A percentile compares a stretch with the other conserved stretches of the same genome.
These are phyloP conservation scores for Hipposideros larvatus DNA, from an alignment of 2,797 vertebrate species.

Conservation along the genomic window DNA sequence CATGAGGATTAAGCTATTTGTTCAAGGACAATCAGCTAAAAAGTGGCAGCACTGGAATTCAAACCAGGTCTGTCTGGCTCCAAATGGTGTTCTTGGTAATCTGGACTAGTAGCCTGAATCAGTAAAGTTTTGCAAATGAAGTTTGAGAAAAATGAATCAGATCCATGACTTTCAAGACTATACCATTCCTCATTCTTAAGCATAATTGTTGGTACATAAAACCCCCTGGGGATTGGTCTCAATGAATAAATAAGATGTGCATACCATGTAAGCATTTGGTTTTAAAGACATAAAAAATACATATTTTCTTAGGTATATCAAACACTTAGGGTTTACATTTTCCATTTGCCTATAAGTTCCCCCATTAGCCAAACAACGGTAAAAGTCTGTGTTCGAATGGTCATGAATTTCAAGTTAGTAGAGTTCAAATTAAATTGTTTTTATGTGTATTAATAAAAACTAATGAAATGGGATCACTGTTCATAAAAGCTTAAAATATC, in stretches of 20 bases:
- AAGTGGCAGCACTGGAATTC: not conserved
- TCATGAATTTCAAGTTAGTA: conserved; percentile 57
- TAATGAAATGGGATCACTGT: conserved; percentile 50
- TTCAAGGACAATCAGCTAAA: conserved; percentile 7
- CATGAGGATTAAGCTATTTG: not conserved
- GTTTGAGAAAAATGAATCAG: conserved; percentile 49
- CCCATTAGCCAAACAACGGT: conserved; percentile 59
- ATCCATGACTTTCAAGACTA: conserved; percentile 23
- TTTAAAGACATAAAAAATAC: conserved; percentile 9
- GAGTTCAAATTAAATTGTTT: conserved; percentile 55
- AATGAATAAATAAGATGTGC: conserved; percentile 29
- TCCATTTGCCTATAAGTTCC: conserved; percentile 36
- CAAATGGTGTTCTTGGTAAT: not conserved
- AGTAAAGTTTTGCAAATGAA: conserved; percentile 47
- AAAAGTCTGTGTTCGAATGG: conserved; percentile 26
- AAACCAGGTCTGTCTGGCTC: not conserved
- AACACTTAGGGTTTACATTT: not conserved
- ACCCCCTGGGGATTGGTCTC: not conserved
- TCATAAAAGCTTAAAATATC: conserved; percentile 62
- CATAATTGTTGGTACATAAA: not conserved
- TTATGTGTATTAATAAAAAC: conserved; percentile 55
- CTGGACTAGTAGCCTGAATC: not conserved
- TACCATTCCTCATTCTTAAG: conserved; percentile 14
- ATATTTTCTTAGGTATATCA: conserved; percentile 37
- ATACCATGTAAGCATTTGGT: not conserved